phyloP scores from a whole-genome alignment of 2,113 vertebrate genomes.

The Dasyprocta punctata region DNA sequence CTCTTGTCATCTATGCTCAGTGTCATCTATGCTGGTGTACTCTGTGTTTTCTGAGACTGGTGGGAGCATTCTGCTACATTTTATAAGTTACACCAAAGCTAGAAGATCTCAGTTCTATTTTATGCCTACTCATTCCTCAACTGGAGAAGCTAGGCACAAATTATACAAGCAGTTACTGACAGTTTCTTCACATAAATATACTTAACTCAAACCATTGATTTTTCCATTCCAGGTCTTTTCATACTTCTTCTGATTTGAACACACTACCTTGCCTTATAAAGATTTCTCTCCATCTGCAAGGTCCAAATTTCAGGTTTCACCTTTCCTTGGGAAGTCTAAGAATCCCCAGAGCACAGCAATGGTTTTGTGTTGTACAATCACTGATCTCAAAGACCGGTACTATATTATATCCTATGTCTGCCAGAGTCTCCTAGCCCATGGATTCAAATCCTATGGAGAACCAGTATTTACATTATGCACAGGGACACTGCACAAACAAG shows the following conservation, averaged over 20 bases:
- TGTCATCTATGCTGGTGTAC: background rate
- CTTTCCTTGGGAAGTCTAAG: background rate
- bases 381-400: background rate
- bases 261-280: background rate
- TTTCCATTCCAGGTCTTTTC: background rate
- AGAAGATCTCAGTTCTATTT: background rate
- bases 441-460: background rate
- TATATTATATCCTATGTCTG: no score
- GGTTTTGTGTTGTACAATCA: background rate
- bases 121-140: background rate
- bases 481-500: background rate
- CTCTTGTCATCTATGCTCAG: background rate
- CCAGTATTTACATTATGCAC: background rate
- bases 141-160: background rate
- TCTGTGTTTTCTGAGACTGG: background rate
- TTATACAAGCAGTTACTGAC: background rate
- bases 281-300: background rate
- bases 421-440: background rate
- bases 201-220: background rate
- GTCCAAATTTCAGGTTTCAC: background rate
- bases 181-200: background rate
- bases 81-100: background rate
- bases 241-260: background rate
- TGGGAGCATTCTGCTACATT: background rate
- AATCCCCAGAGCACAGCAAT: background rate